Percentiles rank a stretch among this genome's conserved stretches.
These are phyloP conservation scores for Andricus grossulariae DNA, from an alignment of 1,140 invertebrate species.

Conservation along the genomic window DNA sequence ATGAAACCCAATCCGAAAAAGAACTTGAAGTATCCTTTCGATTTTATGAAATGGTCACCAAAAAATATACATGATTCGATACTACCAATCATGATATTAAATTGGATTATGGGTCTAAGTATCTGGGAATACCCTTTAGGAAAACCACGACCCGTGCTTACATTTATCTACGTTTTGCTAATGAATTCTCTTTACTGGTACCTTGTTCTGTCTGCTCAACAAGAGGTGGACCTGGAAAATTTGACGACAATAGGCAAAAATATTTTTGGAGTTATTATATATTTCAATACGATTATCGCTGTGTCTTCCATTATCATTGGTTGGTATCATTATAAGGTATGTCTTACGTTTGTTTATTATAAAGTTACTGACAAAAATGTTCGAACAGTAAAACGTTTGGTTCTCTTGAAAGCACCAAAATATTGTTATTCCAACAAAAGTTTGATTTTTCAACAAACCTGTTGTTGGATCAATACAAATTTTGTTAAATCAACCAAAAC, in stretches of 20 bases:
- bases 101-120: background rate
- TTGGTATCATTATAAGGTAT: background rate
- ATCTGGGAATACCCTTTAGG: constrained; percentile 12
- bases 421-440: no score
- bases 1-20: no score
- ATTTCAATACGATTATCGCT: background rate
- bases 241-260: background rate
- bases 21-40: background rate
- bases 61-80: no score
- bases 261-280: constrained; percentile 1
- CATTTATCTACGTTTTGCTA: background rate
- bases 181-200: background rate
- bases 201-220: background rate
- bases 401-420: no score
- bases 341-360: background rate
- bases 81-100: no score
- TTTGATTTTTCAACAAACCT: no score
- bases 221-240: background rate
- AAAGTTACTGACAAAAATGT: no score
- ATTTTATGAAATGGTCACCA: background rate
- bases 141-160: background rate
- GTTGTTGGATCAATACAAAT: no score
- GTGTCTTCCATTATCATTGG: background rate
- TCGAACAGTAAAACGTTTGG: no score
- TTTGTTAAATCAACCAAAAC: no score